A percentile compares a stretch with the other conserved stretches of the same genome.
Evolutionary conservation across 2,797 vertebrate species (phyloP).

Genomic region (Mormyrus proboscirostris): DNA sequence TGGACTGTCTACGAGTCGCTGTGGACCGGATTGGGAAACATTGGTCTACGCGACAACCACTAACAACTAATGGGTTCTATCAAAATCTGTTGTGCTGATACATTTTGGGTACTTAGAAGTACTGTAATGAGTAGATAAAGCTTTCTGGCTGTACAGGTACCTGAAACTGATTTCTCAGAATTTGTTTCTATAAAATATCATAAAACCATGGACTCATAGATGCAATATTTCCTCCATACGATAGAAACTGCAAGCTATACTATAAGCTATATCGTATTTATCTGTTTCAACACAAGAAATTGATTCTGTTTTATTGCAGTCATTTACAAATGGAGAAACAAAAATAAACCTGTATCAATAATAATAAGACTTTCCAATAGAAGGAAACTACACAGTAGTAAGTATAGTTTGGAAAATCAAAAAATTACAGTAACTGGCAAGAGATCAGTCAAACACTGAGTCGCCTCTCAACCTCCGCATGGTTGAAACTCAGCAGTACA

Average conservation of each 20-base stretch:
- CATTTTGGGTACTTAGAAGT: neutral
- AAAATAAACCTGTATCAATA: neutral
- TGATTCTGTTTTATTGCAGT: neutral
- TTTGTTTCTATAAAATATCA: neutral
- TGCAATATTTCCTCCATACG: neutral
- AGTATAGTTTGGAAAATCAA: neutral
- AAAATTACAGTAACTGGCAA: neutral
- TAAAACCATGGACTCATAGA: neutral
- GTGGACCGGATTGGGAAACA: neutral
- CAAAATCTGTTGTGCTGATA: neutral
- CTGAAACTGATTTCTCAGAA: neutral
- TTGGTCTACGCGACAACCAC: neutral
- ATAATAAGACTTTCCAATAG: neutral
- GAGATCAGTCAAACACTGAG: neutral
- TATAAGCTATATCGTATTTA: neutral
- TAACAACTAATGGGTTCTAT: neutral
- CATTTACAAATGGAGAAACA: neutral
- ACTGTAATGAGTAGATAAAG: neutral
- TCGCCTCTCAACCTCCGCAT: neutral
- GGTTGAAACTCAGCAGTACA: neutral
- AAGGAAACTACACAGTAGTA: neutral
- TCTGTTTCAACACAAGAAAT: neutral
- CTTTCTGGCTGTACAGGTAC: neutral
- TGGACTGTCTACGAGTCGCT: neutral
- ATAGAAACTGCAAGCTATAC: neutral